Base-by-base conservation (phyloP, 2,888 invertebrate species). In the Timema cristinae region DNA sequence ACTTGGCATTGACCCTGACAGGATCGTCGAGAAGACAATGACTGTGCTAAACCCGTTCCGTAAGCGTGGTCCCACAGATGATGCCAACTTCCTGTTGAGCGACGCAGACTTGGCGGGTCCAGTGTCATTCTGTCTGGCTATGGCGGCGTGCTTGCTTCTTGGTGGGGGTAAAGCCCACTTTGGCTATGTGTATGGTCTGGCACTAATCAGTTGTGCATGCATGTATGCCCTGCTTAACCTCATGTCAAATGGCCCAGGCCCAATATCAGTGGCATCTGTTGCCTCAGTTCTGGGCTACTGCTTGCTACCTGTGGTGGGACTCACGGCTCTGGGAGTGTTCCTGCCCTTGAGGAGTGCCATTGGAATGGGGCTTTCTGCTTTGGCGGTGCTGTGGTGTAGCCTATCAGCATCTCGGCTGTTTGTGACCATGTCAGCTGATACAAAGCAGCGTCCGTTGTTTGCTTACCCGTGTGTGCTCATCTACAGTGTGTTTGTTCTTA, bases 91-190 rank as follows among this genome's bases (percentile, higher is more conserved):
- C 77, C 85, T 93, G 72, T 48, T 54, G 9, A 48, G 54, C n/a
- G 93, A 94, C 79, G 92, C 95, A 9, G 97, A 97, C 82, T 86
- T 97, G 77, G 96, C 96, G 16, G 97, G 97, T 0, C 97, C 97
- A 0, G 87, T 97, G 72, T 91, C 91, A 48, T 97, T 97, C 83
- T 96, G 95, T 81, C 83, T 97, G 75, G 83, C 87, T 6, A 87
- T 89, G 78, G 88, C 88, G 49, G 79, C 79, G 16, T 89, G 88
- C 78, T 81, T 91, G 47, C 88, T 91, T 75, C 81, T 91, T 13
- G 87, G 91, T 70, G 91, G 91, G 0, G 92, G 91, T 70, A 92
- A 92, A 82, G 63, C 93, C 50, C 92, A 94, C 77, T 96, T 97
- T 83, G 94, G 96, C 70, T 97, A 95, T 84, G 94, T 97, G 73